These are phyloP conservation scores for Glossosoma conforme DNA, from an alignment of 1,140 invertebrate species.

Conservation along the genomic window DNA sequence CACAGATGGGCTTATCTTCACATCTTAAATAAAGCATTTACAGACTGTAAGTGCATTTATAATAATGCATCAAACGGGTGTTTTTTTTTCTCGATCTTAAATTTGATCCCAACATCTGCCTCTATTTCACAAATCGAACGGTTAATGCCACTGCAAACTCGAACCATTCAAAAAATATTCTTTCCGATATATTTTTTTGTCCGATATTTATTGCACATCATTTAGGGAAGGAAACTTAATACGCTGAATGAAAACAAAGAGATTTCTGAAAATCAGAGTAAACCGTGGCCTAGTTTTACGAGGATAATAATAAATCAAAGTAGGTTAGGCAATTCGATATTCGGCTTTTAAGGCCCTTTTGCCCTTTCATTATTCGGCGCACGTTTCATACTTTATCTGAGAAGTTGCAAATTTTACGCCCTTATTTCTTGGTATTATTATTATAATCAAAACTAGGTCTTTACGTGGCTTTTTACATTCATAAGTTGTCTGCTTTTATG, in stretches of 20 bases:
- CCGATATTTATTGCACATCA: conserved; percentile 22
- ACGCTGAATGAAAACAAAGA: conserved; percentile 24
- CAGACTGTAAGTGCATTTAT: no score
- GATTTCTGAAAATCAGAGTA: not conserved
- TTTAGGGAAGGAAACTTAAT: conserved; percentile 25
- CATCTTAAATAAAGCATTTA: no score
- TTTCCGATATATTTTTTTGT: conserved; percentile 12
- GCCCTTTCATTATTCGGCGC: conserved; percentile 25
- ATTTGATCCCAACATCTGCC: conserved; percentile 21
- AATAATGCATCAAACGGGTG: no score
- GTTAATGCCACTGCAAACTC: conserved; percentile 15
- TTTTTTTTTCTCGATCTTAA: no score
- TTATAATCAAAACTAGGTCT: no score
- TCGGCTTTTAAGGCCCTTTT: not conserved
- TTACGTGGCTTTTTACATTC: no score
- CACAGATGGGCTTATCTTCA: no score
- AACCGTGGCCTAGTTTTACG: conserved; percentile 24
- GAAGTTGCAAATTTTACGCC: no score
- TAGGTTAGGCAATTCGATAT: conserved; percentile 24
- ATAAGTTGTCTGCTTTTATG: no score
- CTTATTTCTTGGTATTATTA: no score
- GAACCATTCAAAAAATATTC: conserved; percentile 8
- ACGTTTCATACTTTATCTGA: conserved; percentile 17
- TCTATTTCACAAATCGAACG: conserved; percentile 15
- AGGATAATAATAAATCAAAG: conserved; percentile 30